Evolutionary conservation across 2,113 vertebrate genomes (phyloP), one percentile per base, ranked within the genome.

Genomic region (Hypomesus transpacificus): DNA sequence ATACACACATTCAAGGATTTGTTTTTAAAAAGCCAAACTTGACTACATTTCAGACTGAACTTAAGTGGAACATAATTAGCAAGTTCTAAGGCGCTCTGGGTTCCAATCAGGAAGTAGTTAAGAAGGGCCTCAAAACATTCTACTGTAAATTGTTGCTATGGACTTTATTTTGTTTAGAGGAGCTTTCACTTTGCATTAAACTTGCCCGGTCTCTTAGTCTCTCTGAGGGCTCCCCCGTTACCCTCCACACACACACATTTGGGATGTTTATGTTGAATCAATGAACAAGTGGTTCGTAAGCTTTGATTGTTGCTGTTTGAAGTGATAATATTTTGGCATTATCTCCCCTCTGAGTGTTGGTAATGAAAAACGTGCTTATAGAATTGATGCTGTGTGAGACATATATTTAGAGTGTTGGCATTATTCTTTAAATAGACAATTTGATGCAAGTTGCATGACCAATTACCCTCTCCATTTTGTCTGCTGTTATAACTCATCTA

Each of bases 41-140:
- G 39, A 28, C 24, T 63, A 28, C 75, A 71, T 71, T 58, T 70
- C 20, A 31, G 39, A 75, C 65, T 60, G 51, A 66, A 22, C 74
- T 79, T 76, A 74, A 64, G 57, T 66, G 75, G 72, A 80, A 73
- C 54, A 50, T 70, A 75, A 80, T 79, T 80, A 80, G 66, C n/a
- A 16, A 67, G 53, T 9, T 66, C 70, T 71, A 28, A 51, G 73
- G 50, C 74, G 24, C 59, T 70, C 65, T 52, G 31, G 63, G 73
- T 59, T 31, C 75, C 57, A 78, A 74, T 76, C 71, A 77, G 63
- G 74, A 68, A 62, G 60, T 20, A 16, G 64, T 74, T 74, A 63
- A 78, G 69, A n/a, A 22, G 62, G 66, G 46, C 52, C 76, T 68
- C 69, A 73, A 72, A 74, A 76, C 51, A 68, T 50, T 46, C 4